Evolutionary conservation across 1,140 invertebrate species (phyloP).

Genomic region (Globodera ellingtonae): DNA sequence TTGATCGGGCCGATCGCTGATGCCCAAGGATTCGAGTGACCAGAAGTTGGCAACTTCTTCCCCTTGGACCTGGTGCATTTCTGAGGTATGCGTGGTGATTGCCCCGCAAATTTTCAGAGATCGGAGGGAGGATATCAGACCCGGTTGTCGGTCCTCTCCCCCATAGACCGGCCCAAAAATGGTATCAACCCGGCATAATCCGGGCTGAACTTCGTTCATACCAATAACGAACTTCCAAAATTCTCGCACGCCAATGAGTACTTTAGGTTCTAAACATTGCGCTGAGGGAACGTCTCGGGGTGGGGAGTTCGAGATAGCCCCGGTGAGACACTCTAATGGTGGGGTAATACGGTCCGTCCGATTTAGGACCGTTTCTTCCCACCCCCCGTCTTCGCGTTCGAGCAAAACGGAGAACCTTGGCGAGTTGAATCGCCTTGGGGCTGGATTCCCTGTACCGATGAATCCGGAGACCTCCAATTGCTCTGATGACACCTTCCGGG

Average conservation of each 20-base stretch:
- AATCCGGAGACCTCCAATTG: neutral
- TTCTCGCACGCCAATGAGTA: neutral
- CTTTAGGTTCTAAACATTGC: neutral
- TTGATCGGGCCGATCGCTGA: neutral
- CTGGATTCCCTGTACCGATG: neutral
- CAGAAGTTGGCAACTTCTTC: neutral
- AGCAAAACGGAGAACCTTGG: neutral
- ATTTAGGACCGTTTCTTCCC: conserved; percentile 4
- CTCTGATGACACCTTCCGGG: neutral
- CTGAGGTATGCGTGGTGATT: neutral
- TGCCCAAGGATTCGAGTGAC: neutral
- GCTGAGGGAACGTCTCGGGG: no score
- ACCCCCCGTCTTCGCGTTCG: neutral
- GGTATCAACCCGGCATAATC: neutral
- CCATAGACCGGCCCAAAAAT: neutral
- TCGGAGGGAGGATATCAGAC: neutral
- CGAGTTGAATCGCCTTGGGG: neutral
- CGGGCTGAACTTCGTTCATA: neutral
- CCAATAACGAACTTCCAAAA: conserved; percentile 3
- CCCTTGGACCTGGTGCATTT: neutral
- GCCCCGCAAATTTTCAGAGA: neutral
- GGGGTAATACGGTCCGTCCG: neutral
- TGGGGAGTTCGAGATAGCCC: neutral
- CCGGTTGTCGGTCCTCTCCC: neutral
- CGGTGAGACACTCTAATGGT: neutral